Evolutionary conservation across 2,888 invertebrate species (phyloP), one percentile per base, ranked within the genome.

Genomic region (Euzophera pinguis): DNA sequence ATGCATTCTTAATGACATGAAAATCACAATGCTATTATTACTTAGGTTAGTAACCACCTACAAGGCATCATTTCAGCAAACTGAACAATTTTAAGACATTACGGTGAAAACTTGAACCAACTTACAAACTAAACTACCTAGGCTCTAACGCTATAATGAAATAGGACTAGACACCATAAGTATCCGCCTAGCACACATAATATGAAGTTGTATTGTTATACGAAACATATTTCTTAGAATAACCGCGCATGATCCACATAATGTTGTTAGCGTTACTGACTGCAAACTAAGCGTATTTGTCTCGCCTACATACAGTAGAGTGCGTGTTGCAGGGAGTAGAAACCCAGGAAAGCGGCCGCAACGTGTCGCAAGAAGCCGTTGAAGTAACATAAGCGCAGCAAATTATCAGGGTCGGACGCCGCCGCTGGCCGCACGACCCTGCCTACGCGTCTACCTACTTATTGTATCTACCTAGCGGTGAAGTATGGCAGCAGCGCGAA

Each of bases 341-440:
- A 81, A 81, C 76, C 75, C 73, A 80, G 79, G 76, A 81, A 86
- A 81, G 80, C 73, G 74, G 78, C 63, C 75, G 66, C 74, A 71
- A 71, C 69, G 77, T 84, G 85, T 82, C 80, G 84, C 76, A 87
- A 88, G 89, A 89, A 89, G 89, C 89, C 89, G 81, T 89, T 85
- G 85, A 89, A 88, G 85, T 86, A 87, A 84, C 84, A 78, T 85
- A 84, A 86, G 87, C 84, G 84, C 85, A 87, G 89, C 81, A 86
- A 85, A 86, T 85, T 84, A 88, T 86, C 88, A 88, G 85, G 87
- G 88, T 78, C 87, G 84, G 81, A 75, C 78, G 79, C 72, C 75
- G 73, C 73, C 71, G 71, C 74, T 65, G 75, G 73, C 77, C 70
- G 78, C 75, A 71, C 79, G 79, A 72, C 68, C 66, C 73, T 62